Evolutionary conservation across 1,140 invertebrate genomes (phyloP).

Genomic region (Bactericera cockerelli): DNA sequence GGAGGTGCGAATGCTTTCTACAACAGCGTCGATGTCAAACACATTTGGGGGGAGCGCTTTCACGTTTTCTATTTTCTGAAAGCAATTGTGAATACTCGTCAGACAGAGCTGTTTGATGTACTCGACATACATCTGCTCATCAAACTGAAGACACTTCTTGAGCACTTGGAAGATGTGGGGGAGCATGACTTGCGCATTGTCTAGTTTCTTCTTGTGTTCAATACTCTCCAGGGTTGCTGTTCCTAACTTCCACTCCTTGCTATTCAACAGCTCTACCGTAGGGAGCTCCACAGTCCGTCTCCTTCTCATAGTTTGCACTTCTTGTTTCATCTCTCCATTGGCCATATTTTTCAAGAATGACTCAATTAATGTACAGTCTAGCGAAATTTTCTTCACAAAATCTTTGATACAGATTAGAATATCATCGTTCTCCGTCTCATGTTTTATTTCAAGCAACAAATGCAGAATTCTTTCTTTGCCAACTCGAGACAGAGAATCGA

Average conservation of each 20-base stretch:
- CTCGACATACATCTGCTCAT: constrained; percentile 68
- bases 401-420: constrained; percentile 12
- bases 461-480: no score
- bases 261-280: constrained; percentile 38
- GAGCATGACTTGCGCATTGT: constrained; percentile 45
- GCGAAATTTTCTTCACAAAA: constrained; percentile 17
- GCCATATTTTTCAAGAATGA: constrained; percentile 26
- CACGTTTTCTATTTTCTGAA: constrained; percentile 37
- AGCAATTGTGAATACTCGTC: constrained; percentile 56
- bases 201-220: constrained; percentile 63
- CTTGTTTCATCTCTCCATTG: constrained; percentile 22
- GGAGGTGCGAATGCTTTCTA: constrained; percentile 73
- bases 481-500: no score
- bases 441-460: constrained; percentile 12
- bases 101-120: constrained; percentile 78
- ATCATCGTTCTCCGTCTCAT: constrained; percentile 15
- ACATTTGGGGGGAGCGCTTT: constrained; percentile 35
- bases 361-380: constrained; percentile 15
- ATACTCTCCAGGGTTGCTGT: constrained; percentile 65
- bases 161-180: constrained; percentile 65
- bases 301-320: not conserved
- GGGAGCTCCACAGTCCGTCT: not conserved
- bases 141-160: constrained; percentile 57
- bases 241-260: constrained; percentile 55
- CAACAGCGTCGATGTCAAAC: constrained; percentile 66